Evolutionary conservation across 2,113 vertebrate species (phyloP), one percentile per base, ranked within the genome.

Genomic region (Gobio gobio): DNA sequence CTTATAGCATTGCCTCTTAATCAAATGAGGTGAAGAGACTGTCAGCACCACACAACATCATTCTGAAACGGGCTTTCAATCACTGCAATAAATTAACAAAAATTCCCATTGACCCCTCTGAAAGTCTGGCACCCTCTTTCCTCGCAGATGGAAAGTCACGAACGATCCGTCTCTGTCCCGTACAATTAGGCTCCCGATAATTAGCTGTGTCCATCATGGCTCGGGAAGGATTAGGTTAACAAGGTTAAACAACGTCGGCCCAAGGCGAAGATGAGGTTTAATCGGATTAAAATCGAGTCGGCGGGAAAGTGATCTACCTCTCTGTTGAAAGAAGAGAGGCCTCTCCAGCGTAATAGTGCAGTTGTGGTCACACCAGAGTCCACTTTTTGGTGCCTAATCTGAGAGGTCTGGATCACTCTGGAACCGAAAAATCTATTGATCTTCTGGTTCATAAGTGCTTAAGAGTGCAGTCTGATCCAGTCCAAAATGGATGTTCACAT

Each of bases 241-340:
- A 2, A 94, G 89, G 90, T 94, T 94, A 94, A 70, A 84, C 84
- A 84, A 94, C 91, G 90, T 94, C 89, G 92, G 93, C 89, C 86
- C 66, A n/a, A 88, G 87, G 92, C 89, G 91, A 90, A 94, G 91
- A 93, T 92, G 93, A 92, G 85, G 88, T 84, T 70, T 90, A 94
- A 95, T 90, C 63, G 86, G 92, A 94, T 95, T 95, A 95, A 91
- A 85, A 94, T 95, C 36, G 94, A 95, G 93, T 91, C 88, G 86
- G 85, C 51, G 78, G 80, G 94, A 89, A 95, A 92, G 91, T 86
- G 93, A 95, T 95, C 93, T 86, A 95, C 93, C 92, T 91, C 87
- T 84, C 89, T 88, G 84, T 89, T 90, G 93, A 94, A 94, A 94
- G 93, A 82, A 88, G 93, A 95, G 94, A 93, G 91, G 91, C 86